Percentiles rank a stretch among this genome's conserved stretches.
Evolutionary conservation across 2,888 invertebrate species (phyloP).

Genomic region (Nemotelus pantherinus): DNA sequence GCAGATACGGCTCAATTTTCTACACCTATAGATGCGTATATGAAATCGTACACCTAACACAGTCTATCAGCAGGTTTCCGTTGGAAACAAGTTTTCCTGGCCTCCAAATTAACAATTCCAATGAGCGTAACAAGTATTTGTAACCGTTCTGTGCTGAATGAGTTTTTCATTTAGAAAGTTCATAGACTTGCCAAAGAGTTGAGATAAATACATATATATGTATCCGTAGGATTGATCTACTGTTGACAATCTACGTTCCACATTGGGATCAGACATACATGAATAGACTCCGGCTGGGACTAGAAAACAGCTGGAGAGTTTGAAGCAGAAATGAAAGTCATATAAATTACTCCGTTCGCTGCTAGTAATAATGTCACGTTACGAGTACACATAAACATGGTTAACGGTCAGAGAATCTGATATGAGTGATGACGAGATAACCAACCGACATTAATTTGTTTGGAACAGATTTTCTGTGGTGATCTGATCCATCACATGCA

Average conservation of each 20-base stretch:
- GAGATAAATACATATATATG: background rate
- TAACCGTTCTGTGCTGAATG: slow-evolving; percentile 29
- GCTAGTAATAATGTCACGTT: background rate
- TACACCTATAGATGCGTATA: too few relatives aligned
- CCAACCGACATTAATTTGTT: too few relatives aligned
- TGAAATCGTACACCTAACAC: background rate
- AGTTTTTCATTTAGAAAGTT: slow-evolving; percentile 36
- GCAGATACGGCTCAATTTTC: too few relatives aligned
- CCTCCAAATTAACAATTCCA: slow-evolving; percentile 39
- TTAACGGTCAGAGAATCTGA: too few relatives aligned
- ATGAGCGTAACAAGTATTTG: background rate
- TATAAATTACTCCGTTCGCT: background rate
- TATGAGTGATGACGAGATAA: too few relatives aligned
- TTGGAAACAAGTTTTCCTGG: slow-evolving; percentile 35
- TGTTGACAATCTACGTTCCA: background rate
- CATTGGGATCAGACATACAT: background rate
- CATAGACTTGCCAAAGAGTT: background rate
- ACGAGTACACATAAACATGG: too few relatives aligned
- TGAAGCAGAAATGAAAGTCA: background rate
- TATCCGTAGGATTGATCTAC: background rate
- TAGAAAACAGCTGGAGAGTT: too few relatives aligned
- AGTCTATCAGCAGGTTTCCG: background rate
- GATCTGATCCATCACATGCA: too few relatives aligned
- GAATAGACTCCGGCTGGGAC: background rate
- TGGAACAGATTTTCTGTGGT: too few relatives aligned